Percentiles rank a stretch among this genome's conserved stretches.
Conservation (phyloP, 1,140 invertebrate genomes). For the Bombus soroeensis region DNA sequence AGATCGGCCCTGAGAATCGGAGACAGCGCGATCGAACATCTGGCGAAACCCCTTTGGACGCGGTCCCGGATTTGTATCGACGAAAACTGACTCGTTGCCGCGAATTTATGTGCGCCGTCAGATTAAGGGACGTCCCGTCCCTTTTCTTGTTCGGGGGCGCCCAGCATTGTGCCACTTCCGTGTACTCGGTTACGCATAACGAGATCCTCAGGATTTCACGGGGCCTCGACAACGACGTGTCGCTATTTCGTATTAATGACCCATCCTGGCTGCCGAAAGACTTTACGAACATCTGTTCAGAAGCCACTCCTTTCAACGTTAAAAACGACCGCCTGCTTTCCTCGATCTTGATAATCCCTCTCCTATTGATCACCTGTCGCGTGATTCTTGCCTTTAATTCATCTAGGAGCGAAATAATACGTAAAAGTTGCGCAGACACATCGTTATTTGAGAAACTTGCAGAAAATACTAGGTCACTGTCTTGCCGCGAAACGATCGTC, state of each 20-base stretch:
- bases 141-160: constrained; percentile 63
- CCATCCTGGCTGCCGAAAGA: constrained; percentile 36
- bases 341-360: neutral
- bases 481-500: too few relatives aligned
- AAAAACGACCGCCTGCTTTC: neutral
- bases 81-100: constrained; percentile 81
- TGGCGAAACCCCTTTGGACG: constrained; percentile 79
- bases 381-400: neutral
- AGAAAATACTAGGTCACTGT: neutral
- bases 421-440: neutral
- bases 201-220: constrained; percentile 76
- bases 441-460: neutral
- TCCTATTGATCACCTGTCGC: constrained; percentile 24
- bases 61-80: constrained; percentile 72
- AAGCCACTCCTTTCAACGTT: neutral
- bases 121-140: constrained; percentile 74
- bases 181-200: constrained; percentile 80
- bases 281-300: constrained; percentile 70
- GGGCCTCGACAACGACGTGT: constrained; percentile 39
- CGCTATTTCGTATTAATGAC: constrained; percentile 69
- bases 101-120: constrained; percentile 81
- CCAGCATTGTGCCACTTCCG: constrained; percentile 72
- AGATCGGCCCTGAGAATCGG: constrained; percentile 36
- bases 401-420: neutral
- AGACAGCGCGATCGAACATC: constrained; percentile 65